phyloP scores from a whole-genome alignment of 92 coral and sea anemone species.

The Montipora capitata region DNA sequence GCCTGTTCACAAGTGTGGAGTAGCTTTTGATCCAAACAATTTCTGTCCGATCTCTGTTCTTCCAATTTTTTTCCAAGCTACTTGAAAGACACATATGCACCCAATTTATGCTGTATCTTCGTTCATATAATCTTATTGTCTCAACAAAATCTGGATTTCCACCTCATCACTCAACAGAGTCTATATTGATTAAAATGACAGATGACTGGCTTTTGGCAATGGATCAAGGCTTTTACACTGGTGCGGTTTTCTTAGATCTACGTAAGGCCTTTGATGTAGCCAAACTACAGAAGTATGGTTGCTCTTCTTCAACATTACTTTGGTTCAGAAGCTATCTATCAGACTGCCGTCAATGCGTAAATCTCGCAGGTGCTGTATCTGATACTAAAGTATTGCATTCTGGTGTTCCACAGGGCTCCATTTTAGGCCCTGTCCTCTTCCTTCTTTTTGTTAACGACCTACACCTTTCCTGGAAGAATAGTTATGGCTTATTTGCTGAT shows the following conservation, averaged over 20 bases:
- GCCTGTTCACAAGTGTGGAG: constrained; percentile 46
- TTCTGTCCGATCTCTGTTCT: constrained; percentile 56
- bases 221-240: constrained; percentile 3
- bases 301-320: neutral
- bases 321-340: neutral
- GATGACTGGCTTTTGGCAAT: constrained; percentile 19
- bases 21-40: constrained; percentile 53
- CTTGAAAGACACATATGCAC: constrained; percentile 56
- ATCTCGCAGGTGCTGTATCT: too few relatives aligned
- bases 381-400: too few relatives aligned
- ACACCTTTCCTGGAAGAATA: too few relatives aligned
- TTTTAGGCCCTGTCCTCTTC: too few relatives aligned
- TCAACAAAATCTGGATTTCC: constrained; percentile 9
- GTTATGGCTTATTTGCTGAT: too few relatives aligned
- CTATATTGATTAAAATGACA: constrained; percentile 16
- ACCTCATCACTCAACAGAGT: neutral
- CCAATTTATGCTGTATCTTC: constrained; percentile 15
- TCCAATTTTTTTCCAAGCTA: constrained; percentile 55
- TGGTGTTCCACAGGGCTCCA: too few relatives aligned
- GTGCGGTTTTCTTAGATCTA: neutral
- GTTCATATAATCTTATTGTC: neutral
- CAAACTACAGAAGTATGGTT: constrained; percentile 9
- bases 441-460: too few relatives aligned
- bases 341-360: too few relatives aligned
- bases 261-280: constrained; percentile 29